Evolutionary conservation across 2,888 invertebrate genomes (phyloP), one percentile per base, ranked within the genome.

Genomic region (Drosophila tripunctata): DNA sequence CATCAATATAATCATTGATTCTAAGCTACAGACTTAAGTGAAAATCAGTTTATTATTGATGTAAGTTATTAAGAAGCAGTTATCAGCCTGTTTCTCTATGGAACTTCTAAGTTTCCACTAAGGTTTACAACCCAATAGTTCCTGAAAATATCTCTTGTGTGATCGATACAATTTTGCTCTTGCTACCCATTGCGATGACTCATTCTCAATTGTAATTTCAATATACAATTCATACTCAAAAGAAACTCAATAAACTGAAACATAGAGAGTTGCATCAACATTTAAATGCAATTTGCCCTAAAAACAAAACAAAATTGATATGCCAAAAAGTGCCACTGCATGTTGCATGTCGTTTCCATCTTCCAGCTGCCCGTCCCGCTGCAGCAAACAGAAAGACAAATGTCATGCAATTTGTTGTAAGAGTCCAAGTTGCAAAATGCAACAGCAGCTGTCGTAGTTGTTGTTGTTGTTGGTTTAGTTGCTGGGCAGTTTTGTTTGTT

Each of bases 391-490:
- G 57, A 41, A 71, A 74, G 63, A 69, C 69, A 86, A 81, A 87
- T 87, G 82, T 80, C 87, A 81, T 86, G 87, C 87, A 63, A 80
- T 80, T 86, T 83, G 87, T 76, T 71, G 71, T 67, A 86, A 86
- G 68, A 67, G 60, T 60, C 66, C 62, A 24, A 40, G 68, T 85
- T 80, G 86, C 79, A 82, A 85, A 62, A 81, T 66, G 63, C 70
- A 74, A 58, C 60, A 61, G 63, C 78, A 67, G 84, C 64, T 36
- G 36, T 7, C 33, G 44, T 51, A 55, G 51, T 4, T 71, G 61
- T 44, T 62, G 61, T 15, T 35, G 36, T 41, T 50, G 51, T 14
- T 40, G 56, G 17, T 56, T 57, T 63, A 66, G 75, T 51, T 48
- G 61, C 55, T 79, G 80, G 86, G 74, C 87, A 86, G 70, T 54